Evolutionary conservation across 1,140 invertebrate species (phyloP), one percentile per base, ranked within the genome.

Genomic region (Calycopis cecrops): DNA sequence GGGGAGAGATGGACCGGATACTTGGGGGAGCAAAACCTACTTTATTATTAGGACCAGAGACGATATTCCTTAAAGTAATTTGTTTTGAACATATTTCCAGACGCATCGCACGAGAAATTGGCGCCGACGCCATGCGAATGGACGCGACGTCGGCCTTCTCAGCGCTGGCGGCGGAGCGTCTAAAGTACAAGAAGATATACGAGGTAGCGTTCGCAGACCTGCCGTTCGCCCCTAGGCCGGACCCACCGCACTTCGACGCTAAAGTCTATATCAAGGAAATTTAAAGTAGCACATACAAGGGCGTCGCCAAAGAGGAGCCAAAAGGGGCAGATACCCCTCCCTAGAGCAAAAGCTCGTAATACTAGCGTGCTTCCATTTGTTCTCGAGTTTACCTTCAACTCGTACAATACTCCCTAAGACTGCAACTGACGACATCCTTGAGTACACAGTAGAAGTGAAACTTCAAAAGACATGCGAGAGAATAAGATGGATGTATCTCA

Each of bases 81-180:
- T n/a, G 9, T 4, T 37, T n/a, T 10, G 3, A 37, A 37, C 14
- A 35, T 11, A 14, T 59, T 90, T 90, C 11, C 86, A 93, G 92
- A 63, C 89, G 91, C 47, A 74, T 92, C 28, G 91, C 89, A 0
- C 67, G 59, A 40, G 87, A 90, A 51, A 63, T 89, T 16, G 89
- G 88, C 8, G 91, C 90, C 38, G 80, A 89, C 17, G 80, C 81
- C 0, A 28, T 83, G 38, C 74, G 82, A 3, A 90, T 89, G 55
- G 92, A 93, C 65, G 92, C 92, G 17, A 91, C 91, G 1, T 93
- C 91, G 12, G 82, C 88, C 14, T 93, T 90, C 72, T 92, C 92
- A 2, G 91, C 90, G 0, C 89, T 89, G 49, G 90, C 91, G 0
- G 90, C 92, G 12, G 89, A 89, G 49, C 78, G 90, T 52, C 76